A percentile compares a stretch with the other conserved stretches of the same genome.
Conservation (phyloP, 2,888 invertebrate species). For the Psylliodes chrysocephalus region DNA sequence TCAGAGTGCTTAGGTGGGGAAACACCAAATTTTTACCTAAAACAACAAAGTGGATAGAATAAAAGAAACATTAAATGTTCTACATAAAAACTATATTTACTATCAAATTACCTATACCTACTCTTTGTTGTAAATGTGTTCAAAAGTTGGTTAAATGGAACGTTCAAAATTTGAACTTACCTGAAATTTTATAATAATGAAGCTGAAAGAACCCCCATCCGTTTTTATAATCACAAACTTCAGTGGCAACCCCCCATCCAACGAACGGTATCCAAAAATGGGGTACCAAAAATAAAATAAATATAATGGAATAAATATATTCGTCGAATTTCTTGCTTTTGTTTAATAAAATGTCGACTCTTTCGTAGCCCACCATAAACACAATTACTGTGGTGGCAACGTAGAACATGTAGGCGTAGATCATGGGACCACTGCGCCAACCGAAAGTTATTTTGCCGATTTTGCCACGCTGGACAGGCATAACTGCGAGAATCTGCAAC, state of each 20-base stretch:
- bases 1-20: conserved; percentile 70
- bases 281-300: conserved; percentile 73
- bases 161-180: conserved; percentile 39
- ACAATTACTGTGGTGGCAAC: conserved; percentile 70
- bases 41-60: too few species aligned
- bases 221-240: conserved; percentile 76
- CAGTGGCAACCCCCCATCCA: conserved; percentile 76
- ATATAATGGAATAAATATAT: conserved; percentile 75
- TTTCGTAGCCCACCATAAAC: conserved; percentile 71
- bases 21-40: conserved; percentile 70
- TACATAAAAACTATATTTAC: too few species aligned
- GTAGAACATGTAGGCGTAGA: conserved; percentile 75
- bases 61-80: too few species aligned
- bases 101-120: too few species aligned
- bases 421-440: conserved; percentile 72
- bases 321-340: conserved; percentile 74
- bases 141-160: too few species aligned
- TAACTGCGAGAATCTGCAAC: conserved; percentile 70
- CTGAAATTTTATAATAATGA: conserved; percentile 62
- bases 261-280: conserved; percentile 78
- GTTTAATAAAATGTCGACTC: conserved; percentile 70
- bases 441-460: conserved; percentile 70
- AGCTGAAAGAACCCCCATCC: conserved; percentile 77
- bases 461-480: conserved; percentile 68
- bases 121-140: too few species aligned